Conservation (phyloP, 30 jellyfish, hydroid and myxozoan genomes). For the Aurelia aurita region DNA sequence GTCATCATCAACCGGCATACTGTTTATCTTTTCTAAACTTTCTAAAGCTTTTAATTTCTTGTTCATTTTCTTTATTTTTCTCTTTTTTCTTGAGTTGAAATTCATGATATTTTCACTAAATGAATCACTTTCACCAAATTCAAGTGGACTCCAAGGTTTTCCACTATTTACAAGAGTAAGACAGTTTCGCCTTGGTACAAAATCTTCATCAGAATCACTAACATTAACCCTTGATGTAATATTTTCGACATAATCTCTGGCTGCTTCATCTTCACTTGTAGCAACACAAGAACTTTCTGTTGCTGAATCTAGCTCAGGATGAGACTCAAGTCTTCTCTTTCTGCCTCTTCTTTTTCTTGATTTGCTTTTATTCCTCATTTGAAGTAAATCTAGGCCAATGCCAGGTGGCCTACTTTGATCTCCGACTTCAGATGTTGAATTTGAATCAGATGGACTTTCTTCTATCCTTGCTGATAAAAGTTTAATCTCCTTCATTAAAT, state of each 20-base stretch:
- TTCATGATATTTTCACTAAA: constrained; percentile 78
- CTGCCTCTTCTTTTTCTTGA: constrained; percentile 71
- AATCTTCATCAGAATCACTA: constrained; percentile 93
- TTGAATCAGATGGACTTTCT: constrained; percentile 75
- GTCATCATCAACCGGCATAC: too few species aligned
- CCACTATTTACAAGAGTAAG: constrained; percentile 49
- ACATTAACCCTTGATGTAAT: constrained; percentile 37
- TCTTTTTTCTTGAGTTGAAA: constrained; percentile 46
- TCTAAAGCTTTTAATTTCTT: constrained; percentile 61
- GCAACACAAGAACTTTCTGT: constrained; percentile 79
- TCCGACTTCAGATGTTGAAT: constrained; percentile 60
- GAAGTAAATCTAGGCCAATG: constrained; percentile 50
- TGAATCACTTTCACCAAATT: constrained; percentile 94
- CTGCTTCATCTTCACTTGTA: constrained; percentile 88
- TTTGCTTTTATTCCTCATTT: constrained; percentile 57
- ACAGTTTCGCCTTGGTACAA: constrained; percentile 69
- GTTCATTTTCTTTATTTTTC: constrained; percentile 66
- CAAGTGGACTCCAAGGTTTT: constrained; percentile 87
- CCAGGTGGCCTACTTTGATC: constrained; percentile 48
- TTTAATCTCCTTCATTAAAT: constrained; percentile 78
- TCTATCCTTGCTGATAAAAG: constrained; percentile 71
- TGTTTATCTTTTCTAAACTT: constrained; percentile 28
- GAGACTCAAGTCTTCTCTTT: constrained; percentile 71
- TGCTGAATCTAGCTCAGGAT: constrained; percentile 67
- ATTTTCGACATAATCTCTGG: constrained; percentile 87